Evolutionary conservation across 1,140 invertebrate genomes (phyloP).

Genomic region (Leptopilina clavipes): DNA sequence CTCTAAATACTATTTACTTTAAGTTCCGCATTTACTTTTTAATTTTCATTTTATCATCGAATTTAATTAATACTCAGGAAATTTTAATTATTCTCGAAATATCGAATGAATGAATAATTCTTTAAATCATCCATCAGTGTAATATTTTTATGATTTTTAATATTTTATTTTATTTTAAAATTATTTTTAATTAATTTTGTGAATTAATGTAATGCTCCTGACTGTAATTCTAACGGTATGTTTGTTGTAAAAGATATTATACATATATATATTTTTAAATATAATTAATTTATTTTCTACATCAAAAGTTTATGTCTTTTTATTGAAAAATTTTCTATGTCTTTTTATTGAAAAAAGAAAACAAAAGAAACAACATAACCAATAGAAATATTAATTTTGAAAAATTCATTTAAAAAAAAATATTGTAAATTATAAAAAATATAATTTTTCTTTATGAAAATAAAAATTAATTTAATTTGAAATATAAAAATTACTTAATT

Average conservation of each 20-base stretch:
- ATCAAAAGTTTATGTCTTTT: neutral
- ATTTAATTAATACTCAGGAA: conserved; percentile 31
- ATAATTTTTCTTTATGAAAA: too few species aligned
- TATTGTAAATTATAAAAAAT: too few species aligned
- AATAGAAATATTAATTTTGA: too few species aligned
- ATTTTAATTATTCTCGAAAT: neutral
- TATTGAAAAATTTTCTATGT: neutral
- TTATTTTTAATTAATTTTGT: conserved; percentile 4
- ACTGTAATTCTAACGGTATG: neutral
- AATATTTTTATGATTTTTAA: neutral
- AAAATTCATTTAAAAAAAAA: too few species aligned
- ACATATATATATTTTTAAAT: conserved; percentile 24
- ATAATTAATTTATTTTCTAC: conserved; percentile 20
- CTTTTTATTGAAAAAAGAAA: neutral
- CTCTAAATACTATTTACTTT: neutral
- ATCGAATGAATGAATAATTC: neutral
- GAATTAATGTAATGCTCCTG: neutral
- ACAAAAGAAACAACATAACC: conserved; percentile 1
- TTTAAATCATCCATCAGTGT: too few species aligned
- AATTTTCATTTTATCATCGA: neutral
- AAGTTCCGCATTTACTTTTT: conserved; percentile 1
- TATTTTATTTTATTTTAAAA: conserved; percentile 5
- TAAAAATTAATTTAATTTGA: too few species aligned
- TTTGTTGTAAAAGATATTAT: neutral
- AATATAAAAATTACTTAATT: too few species aligned